These are phyloP conservation scores for Ophion ventricosus DNA, from an alignment of 2,888 invertebrate species.

Conservation along the genomic window DNA sequence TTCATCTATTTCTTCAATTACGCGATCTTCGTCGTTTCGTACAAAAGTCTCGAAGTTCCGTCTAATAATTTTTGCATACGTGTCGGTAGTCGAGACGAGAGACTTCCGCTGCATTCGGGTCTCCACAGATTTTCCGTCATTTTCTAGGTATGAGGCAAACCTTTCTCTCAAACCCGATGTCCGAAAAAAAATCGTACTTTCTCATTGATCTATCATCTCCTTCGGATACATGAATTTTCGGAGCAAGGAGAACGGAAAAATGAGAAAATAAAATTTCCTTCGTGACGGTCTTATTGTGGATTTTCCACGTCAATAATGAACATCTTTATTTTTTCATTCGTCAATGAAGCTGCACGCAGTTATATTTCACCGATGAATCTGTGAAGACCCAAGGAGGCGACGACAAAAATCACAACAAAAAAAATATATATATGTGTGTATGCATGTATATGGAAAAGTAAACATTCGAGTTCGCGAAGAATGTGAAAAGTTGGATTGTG, in stretches of 20 bases:
- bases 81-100: slow-evolving; percentile 33
- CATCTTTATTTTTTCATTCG: neutral
- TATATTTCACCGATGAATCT: slow-evolving; percentile 4
- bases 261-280: neutral
- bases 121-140: slow-evolving; percentile 45
- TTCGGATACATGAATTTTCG: neutral
- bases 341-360: neutral
- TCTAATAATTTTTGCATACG: slow-evolving; percentile 11
- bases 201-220: neutral
- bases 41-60: slow-evolving; percentile 21
- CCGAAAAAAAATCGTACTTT: slow-evolving; percentile 8
- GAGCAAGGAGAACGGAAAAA: neutral
- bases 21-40: slow-evolving; percentile 19
- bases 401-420: slow-evolving; percentile 3
- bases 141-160: neutral
- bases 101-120: slow-evolving; percentile 46
- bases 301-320: neutral
- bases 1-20: slow-evolving; percentile 14
- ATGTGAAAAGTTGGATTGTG: slow-evolving; percentile 45
- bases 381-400: slow-evolving; percentile 56
- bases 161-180: neutral
- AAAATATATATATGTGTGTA: neutral
- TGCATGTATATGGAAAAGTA: neutral
- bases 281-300: neutral
- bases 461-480: slow-evolving; percentile 38